Evolutionary conservation across 2,888 invertebrate species (phyloP).

Genomic region (Anthrax anthrax): DNA sequence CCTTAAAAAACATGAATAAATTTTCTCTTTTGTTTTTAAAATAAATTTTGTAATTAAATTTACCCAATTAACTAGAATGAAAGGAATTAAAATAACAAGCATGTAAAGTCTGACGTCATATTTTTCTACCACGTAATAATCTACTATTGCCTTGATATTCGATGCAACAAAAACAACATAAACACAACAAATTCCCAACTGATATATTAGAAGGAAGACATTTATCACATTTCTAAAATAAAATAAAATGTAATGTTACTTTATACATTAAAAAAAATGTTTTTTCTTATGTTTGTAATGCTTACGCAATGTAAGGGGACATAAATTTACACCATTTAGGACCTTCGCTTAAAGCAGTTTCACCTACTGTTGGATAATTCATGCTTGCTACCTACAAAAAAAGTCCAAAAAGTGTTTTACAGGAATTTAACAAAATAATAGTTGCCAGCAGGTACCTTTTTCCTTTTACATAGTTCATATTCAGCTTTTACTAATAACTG

Average conservation of each 20-base stretch:
- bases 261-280: background rate
- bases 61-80: conserved; percentile 68
- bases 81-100: conserved; percentile 55
- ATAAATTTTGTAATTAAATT: conserved; percentile 25
- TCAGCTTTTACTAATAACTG: conserved; percentile 57
- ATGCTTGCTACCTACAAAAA: conserved; percentile 41
- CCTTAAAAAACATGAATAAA: conserved; percentile 12
- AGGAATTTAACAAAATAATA: too few relatives aligned
- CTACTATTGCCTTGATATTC: conserved; percentile 56
- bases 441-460: too few relatives aligned
- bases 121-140: conserved; percentile 36
- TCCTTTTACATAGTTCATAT: conserved; percentile 44
- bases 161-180: conserved; percentile 88
- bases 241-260: background rate
- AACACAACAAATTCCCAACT: conserved; percentile 91
- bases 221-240: conserved; percentile 53
- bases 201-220: conserved; percentile 67
- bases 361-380: conserved; percentile 69
- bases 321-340: conserved; percentile 48
- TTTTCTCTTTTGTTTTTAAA: too few relatives aligned
- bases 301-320: conserved; percentile 54
- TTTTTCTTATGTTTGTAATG: conserved; percentile 11
- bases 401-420: too few relatives aligned
- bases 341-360: conserved; percentile 63
- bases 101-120: conserved; percentile 50